phyloP scores from a whole-genome alignment of 2,888 invertebrate species.

The Tribolium freemani region DNA sequence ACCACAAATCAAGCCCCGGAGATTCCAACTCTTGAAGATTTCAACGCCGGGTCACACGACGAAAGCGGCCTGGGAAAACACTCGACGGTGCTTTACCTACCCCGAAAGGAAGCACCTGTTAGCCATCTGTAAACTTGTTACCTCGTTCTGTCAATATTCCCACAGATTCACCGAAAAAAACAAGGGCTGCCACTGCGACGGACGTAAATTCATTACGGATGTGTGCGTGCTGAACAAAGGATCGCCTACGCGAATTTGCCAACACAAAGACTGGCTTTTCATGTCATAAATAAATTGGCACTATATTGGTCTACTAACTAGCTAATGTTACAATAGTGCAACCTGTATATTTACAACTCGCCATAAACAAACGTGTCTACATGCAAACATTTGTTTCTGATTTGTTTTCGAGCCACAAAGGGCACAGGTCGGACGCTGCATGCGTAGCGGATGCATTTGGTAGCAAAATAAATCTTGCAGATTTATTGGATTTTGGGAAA shows the following conservation, averaged over 20 bases:
- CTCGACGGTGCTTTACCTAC: constrained; percentile 52
- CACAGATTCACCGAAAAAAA: constrained; percentile 30
- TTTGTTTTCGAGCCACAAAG: constrained; percentile 36
- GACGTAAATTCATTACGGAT: constrained; percentile 22
- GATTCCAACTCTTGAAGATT: background rate
- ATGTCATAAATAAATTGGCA: constrained; percentile 45
- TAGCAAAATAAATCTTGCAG: background rate
- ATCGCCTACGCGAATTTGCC: constrained; percentile 41
- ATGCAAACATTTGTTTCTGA: constrained; percentile 46
- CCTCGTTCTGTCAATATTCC: constrained; percentile 45
- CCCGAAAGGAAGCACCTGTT: constrained; percentile 52
- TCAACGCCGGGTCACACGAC: background rate
- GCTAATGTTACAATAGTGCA: constrained; percentile 49
- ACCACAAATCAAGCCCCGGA: background rate
- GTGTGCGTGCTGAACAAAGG: constrained; percentile 34
- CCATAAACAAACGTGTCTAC: constrained; percentile 48
- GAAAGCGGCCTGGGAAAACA: constrained; percentile 43
- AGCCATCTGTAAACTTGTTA: constrained; percentile 43
- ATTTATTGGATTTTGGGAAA: no score
- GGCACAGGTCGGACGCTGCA: constrained; percentile 24
- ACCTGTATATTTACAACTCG: constrained; percentile 48
- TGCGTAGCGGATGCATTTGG: constrained; percentile 7
- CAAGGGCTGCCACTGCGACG: background rate
- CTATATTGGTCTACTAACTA: constrained; percentile 45
- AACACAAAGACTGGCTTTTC: constrained; percentile 41